Evolutionary conservation across 2,113 vertebrate species (phyloP), one percentile per base, ranked within the genome.

Genomic region (Tragelaphus strepsiceros): DNA sequence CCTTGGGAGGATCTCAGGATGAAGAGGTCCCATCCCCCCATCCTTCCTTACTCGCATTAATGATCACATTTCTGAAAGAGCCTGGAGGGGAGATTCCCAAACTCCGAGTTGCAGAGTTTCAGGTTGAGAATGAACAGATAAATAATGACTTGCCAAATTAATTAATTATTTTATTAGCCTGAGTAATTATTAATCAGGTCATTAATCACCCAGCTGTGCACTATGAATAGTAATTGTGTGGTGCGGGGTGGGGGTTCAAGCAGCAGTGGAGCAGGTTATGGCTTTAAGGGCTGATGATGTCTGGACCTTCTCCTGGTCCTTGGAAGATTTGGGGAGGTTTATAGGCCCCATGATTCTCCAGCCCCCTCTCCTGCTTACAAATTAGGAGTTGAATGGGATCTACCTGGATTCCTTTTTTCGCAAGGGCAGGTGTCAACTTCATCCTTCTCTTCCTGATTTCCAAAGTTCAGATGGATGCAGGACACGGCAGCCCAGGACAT

Each of bases 101-200:
- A 98, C 87, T 97, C 93, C 82, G 95, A 61, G 61, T 61, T 95
- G 94, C 82, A 71, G 77, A 96, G 92, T 97, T 98, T 92, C 91
- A 94, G 97, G 88, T 94, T 84, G 95, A 92, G 71, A 89, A 97
- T 96, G 97, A 97, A 61, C 91, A 97, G 97, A 98, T 97, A 97
- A 98, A 97, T 97, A 97, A 98, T 98, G 96, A 91, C 97, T 98
- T 97, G 96, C 96, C 93, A 97, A 97, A 97, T 98, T 98, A 98
- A 98, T 98, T 98, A 98, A 98, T 98, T 98, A 98, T 98, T 98
- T 98, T 98, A 98, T 98, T 98, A 98, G 95, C 97, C 97, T 97
- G 97, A 98, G 98, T 98, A 98, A 98, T 98, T 98, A 98, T 98
- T 98, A 98, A 98, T 97, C 98, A 98, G 97, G 96, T 62, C 94